Evolutionary conservation across 2,888 invertebrate species (phyloP), one percentile per base, ranked within the genome.

Genomic region (Pterostichus niger): DNA sequence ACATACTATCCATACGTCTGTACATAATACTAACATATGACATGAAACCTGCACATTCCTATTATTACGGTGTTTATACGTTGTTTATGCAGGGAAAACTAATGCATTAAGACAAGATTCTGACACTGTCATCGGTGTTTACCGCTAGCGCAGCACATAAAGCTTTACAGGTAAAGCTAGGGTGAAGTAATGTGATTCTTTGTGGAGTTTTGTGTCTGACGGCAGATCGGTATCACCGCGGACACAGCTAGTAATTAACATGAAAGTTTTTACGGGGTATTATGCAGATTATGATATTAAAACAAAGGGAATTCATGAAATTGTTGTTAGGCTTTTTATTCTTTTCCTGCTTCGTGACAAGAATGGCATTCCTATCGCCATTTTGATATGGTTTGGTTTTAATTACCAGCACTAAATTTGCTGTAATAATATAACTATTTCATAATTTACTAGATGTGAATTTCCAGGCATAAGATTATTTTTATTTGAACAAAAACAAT

Each of bases 241-340:
- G 33, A 64, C 49, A 49, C 46, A 15, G 13, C 6, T 52, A 54
- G 33, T 80, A 80, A 80, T 80, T 80, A 80, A 80, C 80, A 68
- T 80, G 80, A 68, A 68, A 80, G 40, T 17, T 80, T 80, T 80
- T 80, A 64, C 49, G 68, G 56, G 15, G 49, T 68, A 76, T 76
- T 76, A 76, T 33, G 80, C 68, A 80, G 80, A 80, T 80, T 80
- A 80, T 80, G 80, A 68, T 80, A 68, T 64, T 64, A 59, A 68
- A 68, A 79, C 79, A 79, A 79, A 79, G 79, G 15, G 46, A 79
- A 75, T 75, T 75, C 52, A 75, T 75, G 49, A 75, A 75, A 75
- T 75, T 75, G 79, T 79, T 79, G 68, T 49, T 46, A 56, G 44
- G 24, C 17, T 35, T 59, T 79, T 75, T 52, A 49, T 75, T 17